A percentile compares a stretch with the other conserved stretches of the same genome.
These are phyloP conservation scores for Todus mexicanus DNA, from an alignment of 2,797 vertebrate genomes.

Conservation along the genomic window DNA sequence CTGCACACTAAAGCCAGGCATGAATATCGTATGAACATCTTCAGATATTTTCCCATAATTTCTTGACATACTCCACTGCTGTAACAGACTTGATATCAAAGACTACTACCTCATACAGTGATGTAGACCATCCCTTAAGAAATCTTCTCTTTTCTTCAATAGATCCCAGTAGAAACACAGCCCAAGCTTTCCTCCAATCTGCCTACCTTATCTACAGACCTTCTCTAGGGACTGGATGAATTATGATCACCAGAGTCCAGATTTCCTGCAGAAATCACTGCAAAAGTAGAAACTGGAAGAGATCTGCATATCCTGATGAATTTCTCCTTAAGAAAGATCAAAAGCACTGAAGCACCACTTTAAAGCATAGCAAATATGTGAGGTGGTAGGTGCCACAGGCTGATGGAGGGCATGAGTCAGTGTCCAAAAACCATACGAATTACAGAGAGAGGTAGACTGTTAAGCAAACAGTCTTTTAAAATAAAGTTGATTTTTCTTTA, in stretches of 20 bases:
- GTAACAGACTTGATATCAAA: background rate
- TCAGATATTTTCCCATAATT: background rate
- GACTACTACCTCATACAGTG: background rate
- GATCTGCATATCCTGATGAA: background rate
- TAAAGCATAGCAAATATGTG: background rate
- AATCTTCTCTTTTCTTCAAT: background rate
- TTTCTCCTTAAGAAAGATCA: background rate
- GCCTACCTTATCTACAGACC: background rate
- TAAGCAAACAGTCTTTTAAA: background rate
- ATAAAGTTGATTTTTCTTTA: background rate
- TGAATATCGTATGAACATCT: background rate
- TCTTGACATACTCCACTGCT: background rate
- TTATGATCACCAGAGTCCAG: background rate
- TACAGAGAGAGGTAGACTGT: background rate
- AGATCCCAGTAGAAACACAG: background rate
- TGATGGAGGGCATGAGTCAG: background rate
- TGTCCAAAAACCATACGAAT: background rate
- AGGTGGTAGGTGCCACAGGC: accelerated
- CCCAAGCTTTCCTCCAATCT: background rate
- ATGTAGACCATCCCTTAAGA: background rate
- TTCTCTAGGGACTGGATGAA: background rate
- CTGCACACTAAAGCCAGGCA: background rate
- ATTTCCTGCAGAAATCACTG: background rate
- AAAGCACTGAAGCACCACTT: background rate
- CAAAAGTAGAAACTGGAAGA: background rate